Base-by-base conservation (phyloP, 2,797 vertebrate species). In the Cuculus canorus region DNA sequence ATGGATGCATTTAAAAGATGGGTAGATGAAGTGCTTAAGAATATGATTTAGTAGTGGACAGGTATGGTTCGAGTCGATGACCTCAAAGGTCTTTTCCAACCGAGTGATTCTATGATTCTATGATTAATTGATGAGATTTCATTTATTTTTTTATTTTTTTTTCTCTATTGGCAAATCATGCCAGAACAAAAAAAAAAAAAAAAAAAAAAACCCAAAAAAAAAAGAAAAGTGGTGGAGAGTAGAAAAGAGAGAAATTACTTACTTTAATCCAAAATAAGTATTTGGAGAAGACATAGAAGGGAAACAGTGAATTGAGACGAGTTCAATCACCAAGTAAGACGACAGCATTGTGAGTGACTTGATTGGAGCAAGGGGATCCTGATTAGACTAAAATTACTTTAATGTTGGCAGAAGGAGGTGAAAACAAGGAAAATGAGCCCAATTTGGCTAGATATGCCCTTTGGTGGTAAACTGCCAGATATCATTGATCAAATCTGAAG, bases 381-480 rank as follows among this genome's bases (percentile, higher is more conserved):
- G 22, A 78, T 86, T 50, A 91, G 66, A 16, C 66, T 85, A 61
- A 92, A 95, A 75, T 76, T 61, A 23, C 45, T 88, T 71, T 57
- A 47, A 43, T 54, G 33, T 43, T 71, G 25, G 33, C 47, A 83
- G 72, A 27, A 83, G 69, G 61, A 78, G 70, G 54, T 45, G 23
- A 92, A 91, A 86, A 71, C 1, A 16, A 82, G 61, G 72, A 78
- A 93, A 93, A 88, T 41, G 30, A 91, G 53, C 24, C 12, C 15
- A n/a, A 53, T 82, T 71, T 91, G 45, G 39, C 71, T 60, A 53
- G 33, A 52, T 78, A 45, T 93, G 76, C 87, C 89, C 89, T 87
- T 70, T 7, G 35, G 80, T 87, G 95, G 90, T 59, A 77, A 92
- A 91, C 57, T 83, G 76, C 73, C 91, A 82, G 50, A 50, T 83